These are phyloP conservation scores for Eptatretus burgeri DNA, from an alignment of 2,113 vertebrate species.

Conservation along the genomic window DNA sequence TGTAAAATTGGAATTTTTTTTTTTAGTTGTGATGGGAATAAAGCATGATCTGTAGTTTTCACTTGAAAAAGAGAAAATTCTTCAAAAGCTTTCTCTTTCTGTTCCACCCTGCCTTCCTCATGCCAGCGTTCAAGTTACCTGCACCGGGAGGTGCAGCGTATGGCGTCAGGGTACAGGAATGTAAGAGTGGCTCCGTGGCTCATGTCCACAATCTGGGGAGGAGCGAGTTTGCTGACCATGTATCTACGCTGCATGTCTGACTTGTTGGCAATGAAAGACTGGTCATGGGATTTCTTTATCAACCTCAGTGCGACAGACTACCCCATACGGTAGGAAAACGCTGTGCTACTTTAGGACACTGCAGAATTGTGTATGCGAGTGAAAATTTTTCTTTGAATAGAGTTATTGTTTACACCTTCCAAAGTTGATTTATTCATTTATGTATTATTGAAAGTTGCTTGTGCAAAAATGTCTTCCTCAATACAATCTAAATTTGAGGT, in stretches of 20 bases:
- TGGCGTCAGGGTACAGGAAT: constrained; percentile 41
- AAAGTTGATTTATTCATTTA: too few relatives aligned
- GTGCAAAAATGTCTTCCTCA: neutral
- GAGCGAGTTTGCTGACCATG: constrained; percentile 71
- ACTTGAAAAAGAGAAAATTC: neutral
- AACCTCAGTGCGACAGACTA: constrained; percentile 95
- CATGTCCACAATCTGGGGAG: constrained; percentile 96
- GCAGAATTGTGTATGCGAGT: too few relatives aligned
- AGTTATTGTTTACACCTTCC: too few relatives aligned
- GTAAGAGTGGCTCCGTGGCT: constrained; percentile 76
- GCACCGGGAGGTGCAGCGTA: constrained; percentile 44
- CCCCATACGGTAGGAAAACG: constrained; percentile 45
- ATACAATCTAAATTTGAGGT: too few relatives aligned
- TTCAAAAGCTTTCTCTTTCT: neutral
- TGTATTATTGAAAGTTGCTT: neutral
- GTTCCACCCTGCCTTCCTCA: neutral
- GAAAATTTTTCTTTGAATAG: too few relatives aligned
- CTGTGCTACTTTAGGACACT: too few relatives aligned
- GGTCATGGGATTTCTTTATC: constrained; percentile 98
- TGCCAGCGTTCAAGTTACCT: constrained; percentile 64
- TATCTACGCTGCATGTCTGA: constrained; percentile 78
- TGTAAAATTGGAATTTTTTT: too few relatives aligned
- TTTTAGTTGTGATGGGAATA: neutral
- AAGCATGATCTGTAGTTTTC: neutral
- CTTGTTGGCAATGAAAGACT: constrained; percentile 67